Base-by-base conservation (phyloP, 2,888 invertebrate genomes). In the Acleris laterana region DNA sequence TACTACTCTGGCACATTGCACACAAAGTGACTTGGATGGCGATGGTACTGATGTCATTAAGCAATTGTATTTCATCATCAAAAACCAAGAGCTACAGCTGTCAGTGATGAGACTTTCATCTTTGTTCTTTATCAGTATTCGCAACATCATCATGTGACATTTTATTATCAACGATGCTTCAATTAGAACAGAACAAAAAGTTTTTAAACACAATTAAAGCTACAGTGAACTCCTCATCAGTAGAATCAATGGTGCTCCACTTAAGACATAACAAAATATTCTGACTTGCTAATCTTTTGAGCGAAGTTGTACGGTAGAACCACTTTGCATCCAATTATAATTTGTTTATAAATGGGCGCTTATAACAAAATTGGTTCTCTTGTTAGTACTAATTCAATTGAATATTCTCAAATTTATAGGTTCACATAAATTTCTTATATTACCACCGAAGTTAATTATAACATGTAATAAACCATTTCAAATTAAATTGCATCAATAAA, bases 1-100 rank as follows among this genome's bases (percentile, higher is more conserved):
- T 74, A 72, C 71, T 74, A 73, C 81, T 81, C 75, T 75, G 69
- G 80, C 85, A 86, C 83, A 72, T 72, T 81, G 38, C 81, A 83
- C 84, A 64, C 63, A 76, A 72, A 72, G 73, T 79, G 80, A 77
- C 78, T 79, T 77, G 75, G 75, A 77, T 73, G 71, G 75, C 81
- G 73, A 28, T 42, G 17, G n/a, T 7, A 20, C n/a, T n/a, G n/a
- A n/a, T 4, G 3, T 19, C 19, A 46, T n/a, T 48, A 28, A 6
- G n/a, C n/a, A 22, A 5, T 44, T 42, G 42, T 19, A 20, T 38
- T 38, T 38, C 38, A 49, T 49, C 49, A 11, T 49, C 46, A 46
- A 46, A n/a, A 17, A 5, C n/a, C 1, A 38, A 38, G 13, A 38
- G 38, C 13, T 3, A 4, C 13, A 4, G n/a, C 38, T 38, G 13